Evolutionary conservation across 2,888 invertebrate species (phyloP).

Genomic region (Syrphus vitripennis): DNA sequence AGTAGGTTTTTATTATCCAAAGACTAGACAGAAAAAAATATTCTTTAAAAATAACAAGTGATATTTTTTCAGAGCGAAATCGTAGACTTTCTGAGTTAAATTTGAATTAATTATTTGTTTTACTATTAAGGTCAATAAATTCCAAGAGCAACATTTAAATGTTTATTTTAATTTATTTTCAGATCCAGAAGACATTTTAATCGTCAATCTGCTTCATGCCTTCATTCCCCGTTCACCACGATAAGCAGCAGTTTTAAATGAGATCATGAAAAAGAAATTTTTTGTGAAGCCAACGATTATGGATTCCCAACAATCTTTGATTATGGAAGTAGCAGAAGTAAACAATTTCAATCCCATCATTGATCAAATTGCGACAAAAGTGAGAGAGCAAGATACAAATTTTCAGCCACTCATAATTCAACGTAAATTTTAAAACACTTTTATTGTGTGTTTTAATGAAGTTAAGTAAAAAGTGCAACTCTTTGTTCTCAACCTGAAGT

Average conservation of each 20-base stretch:
- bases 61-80: too few relatives aligned
- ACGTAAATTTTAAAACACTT: background rate
- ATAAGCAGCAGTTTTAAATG: background rate
- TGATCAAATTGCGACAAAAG: background rate
- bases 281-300: background rate
- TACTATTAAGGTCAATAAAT: too few relatives aligned
- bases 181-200: background rate
- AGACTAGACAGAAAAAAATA: too few relatives aligned
- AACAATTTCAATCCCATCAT: slow-evolving; percentile 1
- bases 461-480: background rate
- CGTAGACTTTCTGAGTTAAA: too few relatives aligned
- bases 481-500: background rate
- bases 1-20: too few relatives aligned
- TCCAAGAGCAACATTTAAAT: background rate
- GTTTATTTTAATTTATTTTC: background rate
- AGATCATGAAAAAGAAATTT: background rate
- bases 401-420: background rate
- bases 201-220: background rate
- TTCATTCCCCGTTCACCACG: background rate
- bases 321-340: background rate
- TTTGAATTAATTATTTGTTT: too few relatives aligned
- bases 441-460: background rate
- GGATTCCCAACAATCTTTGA: background rate
- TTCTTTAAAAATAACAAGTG: too few relatives aligned
- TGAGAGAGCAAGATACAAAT: background rate